Evolutionary conservation across 2,888 invertebrate species (phyloP).

Genomic region (Acholoe squamosa): DNA sequence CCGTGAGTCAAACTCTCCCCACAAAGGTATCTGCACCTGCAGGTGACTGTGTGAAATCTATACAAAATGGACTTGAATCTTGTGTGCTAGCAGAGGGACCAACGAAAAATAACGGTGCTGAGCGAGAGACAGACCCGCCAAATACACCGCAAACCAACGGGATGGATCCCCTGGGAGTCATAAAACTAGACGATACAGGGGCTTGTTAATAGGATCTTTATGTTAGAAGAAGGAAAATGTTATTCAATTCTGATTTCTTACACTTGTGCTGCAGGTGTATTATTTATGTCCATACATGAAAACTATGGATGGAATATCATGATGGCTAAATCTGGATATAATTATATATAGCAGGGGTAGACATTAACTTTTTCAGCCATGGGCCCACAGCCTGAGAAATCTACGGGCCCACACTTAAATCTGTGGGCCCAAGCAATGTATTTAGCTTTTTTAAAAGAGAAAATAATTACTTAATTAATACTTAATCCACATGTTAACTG

Average conservation of each 20-base stretch:
- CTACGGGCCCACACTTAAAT: too few species aligned
- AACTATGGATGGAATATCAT: not conserved
- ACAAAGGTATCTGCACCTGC: too few species aligned
- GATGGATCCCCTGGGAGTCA: not conserved
- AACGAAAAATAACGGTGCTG: not conserved
- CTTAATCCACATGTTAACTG: too few species aligned
- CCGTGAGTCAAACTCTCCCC: too few species aligned
- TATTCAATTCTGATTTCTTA: not conserved
- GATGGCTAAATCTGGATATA: not conserved
- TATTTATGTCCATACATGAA: not conserved
- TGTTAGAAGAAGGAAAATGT: not conserved
- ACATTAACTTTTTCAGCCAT: too few species aligned
- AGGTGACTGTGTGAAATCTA: not conserved
- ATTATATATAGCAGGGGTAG: not conserved
- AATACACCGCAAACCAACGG: not conserved
- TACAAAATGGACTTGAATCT: conserved; percentile 21
- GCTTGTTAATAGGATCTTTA: not conserved
- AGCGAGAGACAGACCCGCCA: not conserved
- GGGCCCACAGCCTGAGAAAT: too few species aligned
- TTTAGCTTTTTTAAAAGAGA: too few species aligned
- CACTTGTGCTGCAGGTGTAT: not conserved
- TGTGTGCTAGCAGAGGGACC: not conserved
- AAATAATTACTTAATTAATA: not conserved
- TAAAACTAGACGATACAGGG: not conserved
- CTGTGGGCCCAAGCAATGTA: too few species aligned